Conservation (phyloP, 2,113 vertebrate species). For the Psittacus erithacus region DNA sequence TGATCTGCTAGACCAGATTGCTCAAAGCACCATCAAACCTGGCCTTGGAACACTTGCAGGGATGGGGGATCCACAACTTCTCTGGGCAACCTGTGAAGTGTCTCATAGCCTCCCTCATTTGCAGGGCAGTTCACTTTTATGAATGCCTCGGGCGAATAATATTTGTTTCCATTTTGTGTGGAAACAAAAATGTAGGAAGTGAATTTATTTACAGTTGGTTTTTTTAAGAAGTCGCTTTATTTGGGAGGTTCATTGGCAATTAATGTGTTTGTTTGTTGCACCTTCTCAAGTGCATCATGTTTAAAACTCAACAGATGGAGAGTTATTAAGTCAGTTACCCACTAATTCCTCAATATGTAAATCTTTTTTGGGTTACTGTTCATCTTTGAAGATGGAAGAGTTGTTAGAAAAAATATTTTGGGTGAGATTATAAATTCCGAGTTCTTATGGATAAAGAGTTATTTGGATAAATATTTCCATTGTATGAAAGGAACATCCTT, state of each 20-base stretch:
- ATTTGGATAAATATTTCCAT: not conserved
- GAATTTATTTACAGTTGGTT: not conserved
- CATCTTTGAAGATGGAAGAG: not conserved
- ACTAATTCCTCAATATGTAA: not conserved
- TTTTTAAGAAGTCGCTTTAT: not conserved
- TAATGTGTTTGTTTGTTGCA: not conserved
- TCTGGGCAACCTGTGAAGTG: not conserved
- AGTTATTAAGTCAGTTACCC: not conserved
- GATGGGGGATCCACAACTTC: not conserved
- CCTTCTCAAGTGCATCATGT: not conserved
- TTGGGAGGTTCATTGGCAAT: not conserved
- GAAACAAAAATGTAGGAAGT: not conserved
- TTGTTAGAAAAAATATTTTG: not conserved
- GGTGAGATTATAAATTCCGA: not conserved
- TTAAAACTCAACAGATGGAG: not conserved
- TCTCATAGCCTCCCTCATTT: not conserved
- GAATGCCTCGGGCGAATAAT: not conserved
- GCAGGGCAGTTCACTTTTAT: not conserved
- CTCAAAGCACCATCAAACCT: not conserved
- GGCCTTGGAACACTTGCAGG: not conserved
- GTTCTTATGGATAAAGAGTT: not conserved
- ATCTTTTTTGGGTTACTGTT: not conserved
- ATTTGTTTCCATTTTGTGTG: not conserved
- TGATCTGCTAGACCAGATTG: not conserved
- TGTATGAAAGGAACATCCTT: not conserved